These are phyloP conservation scores for Sanderia malayensis DNA, from an alignment of 30 jellyfish, hydroid and myxozoan species.

Conservation along the genomic window DNA sequence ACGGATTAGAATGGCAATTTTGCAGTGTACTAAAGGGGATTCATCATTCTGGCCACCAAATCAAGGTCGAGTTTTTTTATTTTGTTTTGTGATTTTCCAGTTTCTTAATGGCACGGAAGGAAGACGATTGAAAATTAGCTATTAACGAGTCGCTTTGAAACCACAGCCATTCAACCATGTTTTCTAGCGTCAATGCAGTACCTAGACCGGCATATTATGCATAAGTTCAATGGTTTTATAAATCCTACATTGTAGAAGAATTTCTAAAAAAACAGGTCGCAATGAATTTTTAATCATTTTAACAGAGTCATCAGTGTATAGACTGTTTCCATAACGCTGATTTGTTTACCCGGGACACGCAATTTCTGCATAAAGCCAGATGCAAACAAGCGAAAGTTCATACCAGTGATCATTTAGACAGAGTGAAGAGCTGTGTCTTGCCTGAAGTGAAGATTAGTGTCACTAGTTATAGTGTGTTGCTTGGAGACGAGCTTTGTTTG, in stretches of 20 bases:
- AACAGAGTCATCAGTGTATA: too few relatives aligned
- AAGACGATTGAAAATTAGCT: too few relatives aligned
- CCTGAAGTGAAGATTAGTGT: too few relatives aligned
- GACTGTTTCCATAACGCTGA: conserved; percentile 51
- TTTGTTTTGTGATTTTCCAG: too few relatives aligned
- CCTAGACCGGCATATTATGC: neutral
- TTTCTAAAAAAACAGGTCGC: neutral
- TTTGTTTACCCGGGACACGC: conserved; percentile 59
- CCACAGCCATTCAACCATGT: neutral
- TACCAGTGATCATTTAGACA: too few relatives aligned
- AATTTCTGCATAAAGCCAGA: too few relatives aligned
- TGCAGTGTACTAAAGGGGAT: too few relatives aligned
- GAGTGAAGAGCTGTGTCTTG: neutral
- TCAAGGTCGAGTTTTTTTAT: too few relatives aligned
- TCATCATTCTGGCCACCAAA: too few relatives aligned
- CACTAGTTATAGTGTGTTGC: neutral
- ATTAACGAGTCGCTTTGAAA: neutral
- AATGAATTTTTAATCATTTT: conserved; percentile 45
- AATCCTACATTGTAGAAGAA: neutral
- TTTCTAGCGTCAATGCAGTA: neutral
- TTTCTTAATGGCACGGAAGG: too few relatives aligned
- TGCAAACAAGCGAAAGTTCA: too few relatives aligned
- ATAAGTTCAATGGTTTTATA: neutral
- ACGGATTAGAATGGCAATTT: too few relatives aligned
- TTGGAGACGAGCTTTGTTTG: neutral